Evolutionary conservation across 2,797 vertebrate genomes (phyloP), one percentile per base, ranked within the genome.

Genomic region (Anableps anableps): DNA sequence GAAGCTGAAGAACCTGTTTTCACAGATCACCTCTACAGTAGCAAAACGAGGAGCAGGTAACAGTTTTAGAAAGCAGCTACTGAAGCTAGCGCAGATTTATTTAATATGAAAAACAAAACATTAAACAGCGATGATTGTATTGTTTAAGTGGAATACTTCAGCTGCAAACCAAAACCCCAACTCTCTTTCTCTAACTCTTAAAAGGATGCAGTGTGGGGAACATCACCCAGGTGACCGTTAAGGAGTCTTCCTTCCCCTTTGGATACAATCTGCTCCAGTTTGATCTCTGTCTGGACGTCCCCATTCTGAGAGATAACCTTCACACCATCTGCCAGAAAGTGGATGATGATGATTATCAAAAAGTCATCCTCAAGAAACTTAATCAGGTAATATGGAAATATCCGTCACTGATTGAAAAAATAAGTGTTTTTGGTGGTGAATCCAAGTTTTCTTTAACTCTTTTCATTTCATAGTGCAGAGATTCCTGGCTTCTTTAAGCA

Each of bases 361-460:
- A 1, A 36, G 10, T 93, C 43, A 83, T 96, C 73, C 86, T 96
- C 23, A 77, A 21, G 53, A 96, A 94, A 82, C 88, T 95, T 34
- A 93, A 92, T 29, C 60, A 96, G 94, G 95, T 95, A 83, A 77
- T 38, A 29, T 41, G 21, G 23, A 14, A 78, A 29, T 16, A 60
- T 14, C n/a, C 16, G n/a, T 60, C 29, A 31, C 55, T 60, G 29
- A 13, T 58, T n/a, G 29, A 58, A 14, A 58, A 58, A 13, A 5
- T 29, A 55, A 10, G 7, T 55, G 19, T 55, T 55, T 8, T 55
- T 21, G 23, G 8, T 26, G 23, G 8, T 55, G 10, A n/a, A 58
- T 29, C 55, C n/a, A 55, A 3, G 10, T 58, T 26, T 10, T 23
- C 5, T 55, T 55, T 17, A 50, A 4, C 16, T 19, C 48, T 50